phyloP scores from a whole-genome alignment of 1,140 invertebrate species.

The Psilanteris sp. region DNA sequence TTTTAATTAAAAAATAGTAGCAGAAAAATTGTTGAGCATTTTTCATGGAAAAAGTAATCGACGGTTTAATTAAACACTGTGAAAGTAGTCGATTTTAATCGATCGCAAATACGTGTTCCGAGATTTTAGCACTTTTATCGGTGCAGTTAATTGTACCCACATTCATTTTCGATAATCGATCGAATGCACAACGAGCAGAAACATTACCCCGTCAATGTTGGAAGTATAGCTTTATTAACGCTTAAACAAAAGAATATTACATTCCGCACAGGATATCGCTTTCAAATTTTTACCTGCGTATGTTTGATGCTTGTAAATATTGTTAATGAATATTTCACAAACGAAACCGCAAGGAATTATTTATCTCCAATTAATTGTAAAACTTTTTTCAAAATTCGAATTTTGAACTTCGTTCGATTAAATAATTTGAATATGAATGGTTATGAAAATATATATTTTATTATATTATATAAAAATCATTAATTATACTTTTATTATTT shows the following conservation, averaged over 20 bases:
- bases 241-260: slow-evolving; percentile 34
- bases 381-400: too few species aligned
- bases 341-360: too few species aligned
- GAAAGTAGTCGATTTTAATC: slow-evolving; percentile 36
- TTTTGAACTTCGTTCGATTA: too few species aligned
- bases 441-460: too few species aligned
- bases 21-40: slow-evolving; percentile 22
- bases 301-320: too few species aligned
- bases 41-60: slow-evolving; percentile 35
- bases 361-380: too few species aligned
- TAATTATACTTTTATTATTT: too few species aligned
- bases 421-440: too few species aligned
- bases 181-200: neutral
- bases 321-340: too few species aligned
- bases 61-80: slow-evolving; percentile 34
- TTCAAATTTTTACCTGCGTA: too few species aligned
- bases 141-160: slow-evolving; percentile 34
- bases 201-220: slow-evolving; percentile 21
- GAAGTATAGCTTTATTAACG: slow-evolving; percentile 32
- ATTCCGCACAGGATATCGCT: neutral
- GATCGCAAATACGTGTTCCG: slow-evolving; percentile 26
- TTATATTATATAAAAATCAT: too few species aligned
- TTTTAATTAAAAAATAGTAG: slow-evolving; percentile 35
- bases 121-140: slow-evolving; percentile 44
- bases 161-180: slow-evolving; percentile 48